These are phyloP conservation scores for Euglossa dilemma DNA, from an alignment of 1,140 invertebrate species.

Conservation along the genomic window DNA sequence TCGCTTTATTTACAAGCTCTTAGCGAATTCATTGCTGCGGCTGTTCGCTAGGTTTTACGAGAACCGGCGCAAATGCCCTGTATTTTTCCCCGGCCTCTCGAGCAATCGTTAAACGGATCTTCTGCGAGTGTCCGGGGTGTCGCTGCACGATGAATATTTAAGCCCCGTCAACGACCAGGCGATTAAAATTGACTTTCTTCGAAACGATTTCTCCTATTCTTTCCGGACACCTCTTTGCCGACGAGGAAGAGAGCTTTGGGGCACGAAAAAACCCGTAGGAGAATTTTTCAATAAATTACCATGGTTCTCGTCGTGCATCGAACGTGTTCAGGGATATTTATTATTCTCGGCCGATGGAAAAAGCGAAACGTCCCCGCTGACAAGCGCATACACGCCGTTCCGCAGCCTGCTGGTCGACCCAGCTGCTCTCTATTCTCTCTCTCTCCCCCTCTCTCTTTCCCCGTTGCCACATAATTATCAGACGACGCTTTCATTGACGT, in stretches of 20 bases:
- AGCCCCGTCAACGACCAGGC: not conserved
- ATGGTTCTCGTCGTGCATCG: no score
- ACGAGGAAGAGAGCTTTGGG: no score
- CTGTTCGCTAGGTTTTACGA: not conserved
- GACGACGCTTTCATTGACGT: constrained; percentile 35
- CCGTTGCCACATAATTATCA: constrained; percentile 48
- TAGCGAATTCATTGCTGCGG: constrained; percentile 20
- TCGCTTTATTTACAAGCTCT: constrained; percentile 13
- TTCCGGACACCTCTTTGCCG: no score
- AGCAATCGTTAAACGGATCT: not conserved
- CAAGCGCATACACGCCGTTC: not conserved
- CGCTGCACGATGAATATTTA: not conserved
- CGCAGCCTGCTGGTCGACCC: constrained; percentile 2
- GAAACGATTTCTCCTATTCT: no score
- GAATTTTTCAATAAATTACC: no score
- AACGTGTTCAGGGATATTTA: not conserved
- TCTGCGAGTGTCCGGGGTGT: not conserved
- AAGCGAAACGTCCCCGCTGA: not conserved
- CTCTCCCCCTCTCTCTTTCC: not conserved
- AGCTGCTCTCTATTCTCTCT: not conserved
- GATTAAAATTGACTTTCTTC: not conserved
- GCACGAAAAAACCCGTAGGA: no score
- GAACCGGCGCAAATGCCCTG: not conserved
- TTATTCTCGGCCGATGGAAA: not conserved
- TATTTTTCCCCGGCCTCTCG: not conserved